Percentiles rank a stretch among this genome's conserved stretches.
phyloP scores from a whole-genome alignment of 2,888 invertebrate species.

The Chrysodeixis includens region DNA sequence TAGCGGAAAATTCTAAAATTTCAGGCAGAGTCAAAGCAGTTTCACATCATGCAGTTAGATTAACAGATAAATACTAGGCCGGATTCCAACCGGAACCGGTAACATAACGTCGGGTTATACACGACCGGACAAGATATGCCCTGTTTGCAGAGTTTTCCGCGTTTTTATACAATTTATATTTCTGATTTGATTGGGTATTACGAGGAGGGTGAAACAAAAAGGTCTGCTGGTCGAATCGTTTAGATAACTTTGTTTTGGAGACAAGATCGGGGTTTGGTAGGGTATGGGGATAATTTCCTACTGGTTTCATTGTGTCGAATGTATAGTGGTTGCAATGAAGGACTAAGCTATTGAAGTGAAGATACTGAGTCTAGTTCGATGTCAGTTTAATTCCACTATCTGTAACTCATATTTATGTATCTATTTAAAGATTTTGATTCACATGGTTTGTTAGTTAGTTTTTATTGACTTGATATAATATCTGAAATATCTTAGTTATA shows the following conservation, averaged over 20 bases:
- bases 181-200: neutral
- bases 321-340: neutral
- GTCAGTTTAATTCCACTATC: too few relatives aligned
- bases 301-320: neutral
- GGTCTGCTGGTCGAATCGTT: constrained; percentile 1
- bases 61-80: neutral
- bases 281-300: neutral
- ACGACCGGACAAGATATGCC: constrained; percentile 4
- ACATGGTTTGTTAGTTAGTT: too few relatives aligned
- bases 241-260: constrained; percentile 4
- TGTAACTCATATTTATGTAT: too few relatives aligned
- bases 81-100: constrained; percentile 2
- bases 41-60: neutral
- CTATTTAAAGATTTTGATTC: too few relatives aligned
- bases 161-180: neutral
- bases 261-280: neutral
- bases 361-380: too few relatives aligned
- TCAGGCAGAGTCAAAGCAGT: neutral
- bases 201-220: neutral
- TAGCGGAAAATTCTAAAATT: too few relatives aligned
- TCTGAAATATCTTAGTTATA: too few relatives aligned
- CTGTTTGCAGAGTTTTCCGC: constrained; percentile 4
- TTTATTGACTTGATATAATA: too few relatives aligned
- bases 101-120: neutral
- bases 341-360: too few relatives aligned